A percentile compares a stretch with the other conserved stretches of the same genome.
Conservation (phyloP, 1,140 invertebrate genomes). For the Proctacanthus coquilletti region DNA sequence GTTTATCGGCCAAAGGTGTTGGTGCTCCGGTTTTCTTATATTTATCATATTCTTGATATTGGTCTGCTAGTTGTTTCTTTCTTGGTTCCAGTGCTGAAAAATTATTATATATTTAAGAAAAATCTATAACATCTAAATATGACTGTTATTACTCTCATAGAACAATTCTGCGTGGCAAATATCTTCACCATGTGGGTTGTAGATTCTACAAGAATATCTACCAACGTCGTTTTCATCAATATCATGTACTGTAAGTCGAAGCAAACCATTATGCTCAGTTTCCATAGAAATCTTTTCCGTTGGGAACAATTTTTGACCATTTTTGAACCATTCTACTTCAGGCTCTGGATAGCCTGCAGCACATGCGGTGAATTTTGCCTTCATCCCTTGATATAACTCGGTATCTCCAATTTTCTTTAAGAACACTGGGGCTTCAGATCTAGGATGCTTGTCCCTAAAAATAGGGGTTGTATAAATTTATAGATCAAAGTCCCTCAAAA, state of each 20-base stretch:
- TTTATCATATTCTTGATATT: constrained; percentile 71
- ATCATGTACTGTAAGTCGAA: constrained; percentile 59
- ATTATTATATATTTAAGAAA: not conserved
- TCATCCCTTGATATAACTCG: constrained; percentile 74
- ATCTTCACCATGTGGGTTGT: constrained; percentile 69
- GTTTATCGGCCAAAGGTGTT: constrained; percentile 68
- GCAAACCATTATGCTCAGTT: constrained; percentile 47
- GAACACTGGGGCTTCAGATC: constrained; percentile 70
- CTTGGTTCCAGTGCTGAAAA: not conserved
- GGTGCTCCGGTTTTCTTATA: constrained; percentile 64
- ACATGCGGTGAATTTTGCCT: constrained; percentile 82
- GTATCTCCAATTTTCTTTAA: constrained; percentile 78
- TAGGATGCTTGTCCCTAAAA: constrained; percentile 43
- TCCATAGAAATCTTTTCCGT: constrained; percentile 69
- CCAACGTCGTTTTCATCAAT: constrained; percentile 66
- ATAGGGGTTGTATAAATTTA: not conserved
- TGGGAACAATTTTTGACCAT: constrained; percentile 60
- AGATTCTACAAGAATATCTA: constrained; percentile 63
- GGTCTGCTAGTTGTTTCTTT: constrained; percentile 43
- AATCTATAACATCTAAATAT: too few species aligned
- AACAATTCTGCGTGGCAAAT: constrained; percentile 64
- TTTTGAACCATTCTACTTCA: constrained; percentile 69
- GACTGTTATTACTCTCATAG: constrained; percentile 55
- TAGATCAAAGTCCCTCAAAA: constrained; percentile 8
- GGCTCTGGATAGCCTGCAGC: constrained; percentile 72